A percentile compares a stretch with the other conserved stretches of the same genome.
These are phyloP conservation scores for Rhinoptilus africanus DNA, from an alignment of 2,113 vertebrate species.

Conservation along the genomic window DNA sequence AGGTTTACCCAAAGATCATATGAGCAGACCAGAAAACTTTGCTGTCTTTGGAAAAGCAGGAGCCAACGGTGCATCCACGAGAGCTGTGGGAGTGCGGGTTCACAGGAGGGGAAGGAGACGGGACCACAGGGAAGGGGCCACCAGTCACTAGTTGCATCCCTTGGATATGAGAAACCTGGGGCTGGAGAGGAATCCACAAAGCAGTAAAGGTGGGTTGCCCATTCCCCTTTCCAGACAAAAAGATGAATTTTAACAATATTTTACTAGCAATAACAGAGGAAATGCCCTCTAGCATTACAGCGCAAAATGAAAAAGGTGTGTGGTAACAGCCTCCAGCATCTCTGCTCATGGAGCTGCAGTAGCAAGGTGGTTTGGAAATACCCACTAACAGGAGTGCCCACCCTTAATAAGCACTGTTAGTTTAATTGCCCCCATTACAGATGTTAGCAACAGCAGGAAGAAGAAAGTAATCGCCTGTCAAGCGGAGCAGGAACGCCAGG, in stretches of 20 bases:
- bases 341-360: neutral
- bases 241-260: neutral
- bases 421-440: neutral
- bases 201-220: neutral
- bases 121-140: neutral
- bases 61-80: accelerated
- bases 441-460: neutral
- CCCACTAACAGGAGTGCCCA: neutral
- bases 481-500: neutral
- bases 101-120: neutral
- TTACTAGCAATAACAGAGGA: neutral
- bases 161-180: accelerated
- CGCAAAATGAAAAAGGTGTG: neutral
- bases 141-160: neutral
- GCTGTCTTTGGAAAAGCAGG: neutral
- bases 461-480: neutral
- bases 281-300: neutral
- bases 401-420: neutral
- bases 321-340: neutral
- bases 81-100: neutral
- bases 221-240: neutral
- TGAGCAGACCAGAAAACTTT: neutral
- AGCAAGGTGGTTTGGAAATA: neutral
- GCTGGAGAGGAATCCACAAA: neutral
- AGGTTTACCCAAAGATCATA: neutral